Percentiles rank a stretch among this genome's conserved stretches.
Evolutionary conservation across 1,140 invertebrate genomes (phyloP).

Genomic region (Arctopsyche grandis): DNA sequence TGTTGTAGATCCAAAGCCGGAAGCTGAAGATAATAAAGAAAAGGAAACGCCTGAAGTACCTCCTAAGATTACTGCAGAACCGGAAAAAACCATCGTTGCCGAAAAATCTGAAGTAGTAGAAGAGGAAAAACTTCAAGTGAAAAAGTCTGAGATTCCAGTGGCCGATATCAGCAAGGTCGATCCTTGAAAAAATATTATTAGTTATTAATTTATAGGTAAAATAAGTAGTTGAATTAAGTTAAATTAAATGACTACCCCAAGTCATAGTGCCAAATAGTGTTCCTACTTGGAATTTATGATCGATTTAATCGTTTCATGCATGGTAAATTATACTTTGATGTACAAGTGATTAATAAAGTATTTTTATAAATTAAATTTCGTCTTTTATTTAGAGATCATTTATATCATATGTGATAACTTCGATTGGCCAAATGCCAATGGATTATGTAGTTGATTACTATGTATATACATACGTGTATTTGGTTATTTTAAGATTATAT

Average conservation of each 20-base stretch:
- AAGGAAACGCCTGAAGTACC: slow-evolving; percentile 11
- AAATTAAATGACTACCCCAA: not conserved
- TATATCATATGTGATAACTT: too few relatives aligned
- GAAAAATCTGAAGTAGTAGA: not conserved
- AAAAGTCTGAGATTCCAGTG: not conserved
- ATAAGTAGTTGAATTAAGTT: too few relatives aligned
- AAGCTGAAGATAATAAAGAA: slow-evolving; percentile 4
- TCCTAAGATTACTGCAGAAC: slow-evolving; percentile 1
- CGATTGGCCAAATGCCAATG: too few relatives aligned
- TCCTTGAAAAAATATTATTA: slow-evolving; percentile 16
- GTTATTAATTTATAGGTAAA: not conserved
- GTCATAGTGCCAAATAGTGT: slow-evolving; percentile 46
- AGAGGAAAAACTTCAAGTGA: slow-evolving; percentile 1
- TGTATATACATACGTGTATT: too few relatives aligned
- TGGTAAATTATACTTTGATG: not conserved
- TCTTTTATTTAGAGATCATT: too few relatives aligned
- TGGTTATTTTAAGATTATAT: too few relatives aligned
- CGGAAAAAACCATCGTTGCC: slow-evolving; percentile 32
- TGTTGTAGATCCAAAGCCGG: not conserved
- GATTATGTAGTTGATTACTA: too few relatives aligned
- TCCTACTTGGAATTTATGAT: slow-evolving; percentile 6
- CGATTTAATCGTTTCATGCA: not conserved
- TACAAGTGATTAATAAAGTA: not conserved
- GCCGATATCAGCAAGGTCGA: slow-evolving; percentile 35
- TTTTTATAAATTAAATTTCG: not conserved